phyloP scores from a whole-genome alignment of 2,797 vertebrate genomes.

The Dermochelys coriacea region DNA sequence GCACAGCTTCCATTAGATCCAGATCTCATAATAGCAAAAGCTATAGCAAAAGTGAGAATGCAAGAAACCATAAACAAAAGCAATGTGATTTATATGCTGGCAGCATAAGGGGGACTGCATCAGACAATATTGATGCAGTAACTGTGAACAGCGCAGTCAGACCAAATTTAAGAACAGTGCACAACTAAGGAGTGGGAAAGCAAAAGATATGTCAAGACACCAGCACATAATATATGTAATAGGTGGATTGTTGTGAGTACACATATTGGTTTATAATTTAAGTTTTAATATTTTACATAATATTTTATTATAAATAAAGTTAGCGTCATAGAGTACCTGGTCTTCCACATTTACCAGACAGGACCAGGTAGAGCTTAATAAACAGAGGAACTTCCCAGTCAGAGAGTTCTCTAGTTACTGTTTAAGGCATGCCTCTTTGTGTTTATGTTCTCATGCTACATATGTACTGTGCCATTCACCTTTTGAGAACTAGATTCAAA shows the following conservation, averaged over 20 bases:
- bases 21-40: no score
- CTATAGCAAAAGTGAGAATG: neutral
- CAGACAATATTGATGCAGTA: neutral
- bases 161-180: neutral
- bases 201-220: neutral
- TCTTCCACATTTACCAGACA: neutral
- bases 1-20: neutral
- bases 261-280: neutral
- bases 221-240: neutral
- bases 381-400: neutral
- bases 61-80: neutral
- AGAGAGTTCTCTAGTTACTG: neutral
- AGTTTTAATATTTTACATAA: neutral
- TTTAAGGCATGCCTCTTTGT: neutral
- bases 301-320: neutral
- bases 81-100: neutral
- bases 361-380: neutral
- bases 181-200: neutral
- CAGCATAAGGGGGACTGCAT: neutral
- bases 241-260: neutral
- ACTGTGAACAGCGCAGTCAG: neutral
- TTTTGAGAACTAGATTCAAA: neutral
- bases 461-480: neutral
- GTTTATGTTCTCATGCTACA: neutral
- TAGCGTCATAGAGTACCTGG: neutral